phyloP scores from a whole-genome alignment of 2,113 vertebrate genomes.

The Montifringilla adamsi region DNA sequence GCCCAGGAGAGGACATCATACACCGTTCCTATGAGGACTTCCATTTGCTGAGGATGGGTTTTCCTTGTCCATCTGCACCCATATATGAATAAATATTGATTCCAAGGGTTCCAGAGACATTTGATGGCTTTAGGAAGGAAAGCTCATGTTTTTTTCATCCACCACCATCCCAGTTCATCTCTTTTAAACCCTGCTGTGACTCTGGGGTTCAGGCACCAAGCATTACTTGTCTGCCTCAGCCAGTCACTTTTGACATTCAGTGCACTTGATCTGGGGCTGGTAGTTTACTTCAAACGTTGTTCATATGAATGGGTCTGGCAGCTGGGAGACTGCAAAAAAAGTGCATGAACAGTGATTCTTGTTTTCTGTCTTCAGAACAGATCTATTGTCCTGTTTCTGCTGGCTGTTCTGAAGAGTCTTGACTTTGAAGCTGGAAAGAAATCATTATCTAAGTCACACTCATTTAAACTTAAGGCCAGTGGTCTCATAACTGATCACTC shows the following conservation, averaged over 20 bases:
- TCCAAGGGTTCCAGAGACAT: neutral
- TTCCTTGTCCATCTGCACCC: neutral
- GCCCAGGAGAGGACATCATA: neutral
- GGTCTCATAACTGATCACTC: constrained; percentile 16
- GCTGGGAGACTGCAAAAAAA: constrained; percentile 46
- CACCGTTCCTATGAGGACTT: neutral
- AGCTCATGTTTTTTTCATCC: constrained; percentile 54
- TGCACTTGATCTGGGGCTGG: constrained; percentile 63
- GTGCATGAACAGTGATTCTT: constrained; percentile 57
- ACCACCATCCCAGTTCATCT: neutral
- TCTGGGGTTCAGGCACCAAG: constrained; percentile 47
- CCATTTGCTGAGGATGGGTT: neutral
- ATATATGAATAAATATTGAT: neutral
- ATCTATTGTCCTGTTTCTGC: constrained; percentile 47
- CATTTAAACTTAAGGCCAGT: constrained; percentile 26
- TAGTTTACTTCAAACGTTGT: constrained; percentile 63
- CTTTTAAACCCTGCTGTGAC: constrained; percentile 29
- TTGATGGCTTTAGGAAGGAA: constrained; percentile 9
- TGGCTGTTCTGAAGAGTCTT: constrained; percentile 53
- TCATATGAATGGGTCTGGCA: constrained; percentile 57
- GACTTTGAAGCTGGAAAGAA: constrained; percentile 56
- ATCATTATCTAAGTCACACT: constrained; percentile 9
- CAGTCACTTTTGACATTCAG: constrained; percentile 56
- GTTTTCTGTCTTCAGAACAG: constrained; percentile 60
- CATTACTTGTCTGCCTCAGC: constrained; percentile 30